Conservation (phyloP, 2,888 invertebrate genomes). For the Pristionchus entomophagus region DNA sequence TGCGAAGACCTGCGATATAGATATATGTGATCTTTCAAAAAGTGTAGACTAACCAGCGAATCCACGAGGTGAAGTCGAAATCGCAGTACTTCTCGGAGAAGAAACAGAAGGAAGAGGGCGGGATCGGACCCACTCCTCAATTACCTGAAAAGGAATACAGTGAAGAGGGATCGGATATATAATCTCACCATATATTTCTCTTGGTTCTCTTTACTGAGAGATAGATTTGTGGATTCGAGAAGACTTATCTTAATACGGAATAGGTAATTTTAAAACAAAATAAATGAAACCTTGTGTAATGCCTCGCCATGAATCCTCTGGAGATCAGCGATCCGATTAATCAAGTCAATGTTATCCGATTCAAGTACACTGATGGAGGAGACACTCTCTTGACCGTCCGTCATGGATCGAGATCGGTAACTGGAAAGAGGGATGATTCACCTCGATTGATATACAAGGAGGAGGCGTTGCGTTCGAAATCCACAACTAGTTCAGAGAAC, state of each 20-base stretch:
- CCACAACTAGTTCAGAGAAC: too few species aligned
- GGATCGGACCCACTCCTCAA: constrained; percentile 40
- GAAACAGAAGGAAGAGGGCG: constrained; percentile 21
- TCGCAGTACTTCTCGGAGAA: not conserved
- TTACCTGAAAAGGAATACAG: not conserved
- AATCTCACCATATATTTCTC: constrained; percentile 57
- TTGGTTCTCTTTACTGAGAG: constrained; percentile 55
- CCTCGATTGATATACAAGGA: too few species aligned
- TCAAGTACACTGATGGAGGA: constrained; percentile 74
- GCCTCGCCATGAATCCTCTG: constrained; percentile 79
- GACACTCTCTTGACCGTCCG: constrained; percentile 63
- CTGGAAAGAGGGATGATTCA: not conserved
- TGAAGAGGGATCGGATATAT: not conserved
- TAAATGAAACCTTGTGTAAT: constrained; percentile 77
- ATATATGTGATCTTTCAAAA: not conserved
- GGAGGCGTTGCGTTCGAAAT: too few species aligned
- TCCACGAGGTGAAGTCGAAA: not conserved
- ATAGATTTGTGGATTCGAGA: constrained; percentile 57
- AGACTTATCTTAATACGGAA: constrained; percentile 45
- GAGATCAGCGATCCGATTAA: constrained; percentile 76
- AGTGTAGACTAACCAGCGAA: not conserved
- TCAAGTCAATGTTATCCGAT: constrained; percentile 77
- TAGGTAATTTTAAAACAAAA: not conserved
- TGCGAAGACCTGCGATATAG: constrained; percentile 54
- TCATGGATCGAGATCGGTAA: constrained; percentile 48